Evolutionary conservation across 1,140 invertebrate species (phyloP), one percentile per base, ranked within the genome.

Genomic region (Arctopsyche grandis): DNA sequence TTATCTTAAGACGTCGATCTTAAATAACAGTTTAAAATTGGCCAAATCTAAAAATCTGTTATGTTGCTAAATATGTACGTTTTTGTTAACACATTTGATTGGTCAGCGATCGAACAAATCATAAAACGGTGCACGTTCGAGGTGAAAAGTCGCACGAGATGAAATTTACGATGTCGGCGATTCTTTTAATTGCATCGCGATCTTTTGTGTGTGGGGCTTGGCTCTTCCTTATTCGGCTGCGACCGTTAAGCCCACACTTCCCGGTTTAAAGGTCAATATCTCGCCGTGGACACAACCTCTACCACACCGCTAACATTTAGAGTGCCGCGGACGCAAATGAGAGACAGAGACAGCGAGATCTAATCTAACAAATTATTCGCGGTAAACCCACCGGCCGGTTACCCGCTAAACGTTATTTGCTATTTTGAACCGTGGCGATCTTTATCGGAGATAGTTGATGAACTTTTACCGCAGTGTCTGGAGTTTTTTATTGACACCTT

Each of bases 231-330:
- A 76, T 76, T 76, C 22, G 52, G 74, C 74, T 71, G 24, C 26
- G 74, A 76, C 74, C 74, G 74, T 76, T 76, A 76, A 76, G 48
- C 71, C 74, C 52, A 74, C 44, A 52, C 24, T 52, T 76, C 46
- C 74, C 74, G 44, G 74, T 48, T 76, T 76, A 38, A 76, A 76
- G 74, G 74, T 76, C 74, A 76, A 76, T 24, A 66, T 76, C 56
- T 76, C 24, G 19, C 71, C 7, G 24, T 63, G 56, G 74, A 63
- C 74, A 44, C 44, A 56, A n/a, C 74, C 29, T 38, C 29, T 38
- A 38, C 3, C 29, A 38, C 29, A 38, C 29, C 29, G 29, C 29
- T 38, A 66, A 52, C 48, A 52, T 52, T 52, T 52, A 52, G 10
- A 52, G 10, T 12, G 48, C 48, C 16, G 48, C 9, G 22, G 63